These are phyloP conservation scores for Acanthopleura granulata DNA, from an alignment of 2,888 invertebrate genomes.

Conservation along the genomic window DNA sequence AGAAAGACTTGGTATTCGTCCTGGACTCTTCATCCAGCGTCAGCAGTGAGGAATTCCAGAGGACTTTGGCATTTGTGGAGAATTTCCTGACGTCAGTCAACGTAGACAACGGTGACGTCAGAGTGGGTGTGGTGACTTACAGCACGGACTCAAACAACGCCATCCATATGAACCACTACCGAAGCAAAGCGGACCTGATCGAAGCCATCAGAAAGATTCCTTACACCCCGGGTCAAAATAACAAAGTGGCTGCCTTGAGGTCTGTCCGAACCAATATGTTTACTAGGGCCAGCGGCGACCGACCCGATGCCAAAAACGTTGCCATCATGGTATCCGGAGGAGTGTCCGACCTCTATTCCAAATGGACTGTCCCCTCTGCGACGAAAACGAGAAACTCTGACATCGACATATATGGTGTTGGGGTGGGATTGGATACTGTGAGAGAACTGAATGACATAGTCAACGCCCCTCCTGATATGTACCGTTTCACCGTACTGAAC, in stretches of 20 bases:
- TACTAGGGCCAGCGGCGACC: slow-evolving; percentile 27
- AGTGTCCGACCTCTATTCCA: slow-evolving; percentile 31
- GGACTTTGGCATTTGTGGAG: neutral
- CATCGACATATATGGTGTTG: slow-evolving; percentile 8
- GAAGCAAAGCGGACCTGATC: slow-evolving; percentile 30
- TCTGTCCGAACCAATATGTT: slow-evolving; percentile 31
- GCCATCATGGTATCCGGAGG: slow-evolving; percentile 40
- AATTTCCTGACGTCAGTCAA: neutral
- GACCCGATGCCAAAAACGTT: slow-evolving; percentile 25
- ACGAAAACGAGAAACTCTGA: slow-evolving; percentile 1
- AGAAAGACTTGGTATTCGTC: slow-evolving; percentile 35
- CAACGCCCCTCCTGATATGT: slow-evolving; percentile 27
- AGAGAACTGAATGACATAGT: slow-evolving; percentile 32
- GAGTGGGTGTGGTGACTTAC: slow-evolving; percentile 27
- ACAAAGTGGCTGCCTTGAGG: slow-evolving; percentile 31
- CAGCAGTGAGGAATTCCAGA: neutral
- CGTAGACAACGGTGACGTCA: neutral
- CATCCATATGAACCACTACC: slow-evolving; percentile 34
- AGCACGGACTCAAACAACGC: slow-evolving; percentile 34
- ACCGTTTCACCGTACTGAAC: slow-evolving; percentile 20
- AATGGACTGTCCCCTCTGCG: slow-evolving; percentile 28
- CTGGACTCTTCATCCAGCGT: slow-evolving; percentile 36
- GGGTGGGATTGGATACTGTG: slow-evolving; percentile 16
- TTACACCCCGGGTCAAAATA: slow-evolving; percentile 34
- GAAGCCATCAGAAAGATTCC: slow-evolving; percentile 32